phyloP scores from a whole-genome alignment of 2,113 vertebrate genomes.

The Hemiprocne comata region DNA sequence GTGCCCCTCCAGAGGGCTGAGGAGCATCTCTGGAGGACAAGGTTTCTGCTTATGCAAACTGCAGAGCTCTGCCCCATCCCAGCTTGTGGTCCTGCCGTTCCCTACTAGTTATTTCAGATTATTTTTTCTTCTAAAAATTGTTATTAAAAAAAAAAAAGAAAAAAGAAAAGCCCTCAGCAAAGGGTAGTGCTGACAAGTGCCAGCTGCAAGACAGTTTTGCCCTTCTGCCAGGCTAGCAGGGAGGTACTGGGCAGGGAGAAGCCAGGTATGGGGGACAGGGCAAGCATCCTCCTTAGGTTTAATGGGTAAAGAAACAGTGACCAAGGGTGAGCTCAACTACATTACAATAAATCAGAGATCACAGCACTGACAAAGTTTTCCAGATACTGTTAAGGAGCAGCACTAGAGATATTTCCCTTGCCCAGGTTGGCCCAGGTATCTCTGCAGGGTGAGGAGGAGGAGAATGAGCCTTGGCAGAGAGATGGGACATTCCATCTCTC shows the following conservation, averaged over 20 bases:
- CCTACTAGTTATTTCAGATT: neutral
- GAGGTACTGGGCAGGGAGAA: neutral
- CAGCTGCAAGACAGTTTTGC: neutral
- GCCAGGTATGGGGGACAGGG: rapidly evolving
- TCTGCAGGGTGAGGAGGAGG: neutral
- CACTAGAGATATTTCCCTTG: neutral
- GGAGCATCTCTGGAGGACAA: neutral
- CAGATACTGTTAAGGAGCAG: neutral
- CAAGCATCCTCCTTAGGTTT: neutral
- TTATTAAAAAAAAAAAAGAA: neutral
- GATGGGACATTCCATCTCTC: rapidly evolving
- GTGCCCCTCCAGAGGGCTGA: neutral
- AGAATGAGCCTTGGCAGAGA: neutral
- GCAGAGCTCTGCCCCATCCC: neutral
- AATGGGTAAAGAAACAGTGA: neutral
- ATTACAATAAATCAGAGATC: neutral
- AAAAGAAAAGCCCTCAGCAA: too few species aligned
- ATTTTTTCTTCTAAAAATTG: neutral
- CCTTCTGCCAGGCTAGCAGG: neutral
- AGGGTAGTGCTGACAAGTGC: neutral
- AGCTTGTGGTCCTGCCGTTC: neutral
- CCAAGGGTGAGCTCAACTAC: neutral
- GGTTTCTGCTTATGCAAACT: neutral
- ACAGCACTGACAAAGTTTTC: neutral
- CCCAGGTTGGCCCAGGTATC: neutral